Base-by-base conservation (phyloP, 2,888 invertebrate genomes). In the Eupithecia subfuscata region DNA sequence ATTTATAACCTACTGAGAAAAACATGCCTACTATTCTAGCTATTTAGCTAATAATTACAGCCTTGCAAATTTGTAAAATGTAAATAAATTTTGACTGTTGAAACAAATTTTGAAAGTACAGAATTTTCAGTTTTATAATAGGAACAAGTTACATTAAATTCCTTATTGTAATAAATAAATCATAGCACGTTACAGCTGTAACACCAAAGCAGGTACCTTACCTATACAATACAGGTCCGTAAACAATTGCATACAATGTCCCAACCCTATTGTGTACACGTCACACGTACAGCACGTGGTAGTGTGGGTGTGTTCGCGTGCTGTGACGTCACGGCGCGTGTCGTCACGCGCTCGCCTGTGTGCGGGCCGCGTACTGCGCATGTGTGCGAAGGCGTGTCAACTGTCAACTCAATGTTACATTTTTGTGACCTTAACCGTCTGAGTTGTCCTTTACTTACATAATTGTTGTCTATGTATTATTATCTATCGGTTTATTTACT, bases 381-480 rank as follows among this genome's bases (percentile, higher is more conserved):
- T 82, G 90, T 90, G 90, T 86, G 87, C 81, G 87, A 80, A 86
- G 87, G 84, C 86, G 87, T 88, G 89, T 90, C 91, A 78, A 82
- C 82, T 85, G 82, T 84, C 86, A 88, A 88, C 88, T 88, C 93
- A 92, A 92, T 92, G 93, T 91, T 93, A 94, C 92, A 94, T 93
- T 94, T 94, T 94, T 93, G 92, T 94, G 94, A 94, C 94, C 94
- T 94, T 94, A 93, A 94, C 94, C 94, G 91, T 88, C 87, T 89
- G 90, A 85, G 87, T 87, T 89, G 89, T 91, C 88, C 88, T 92
- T 90, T 86, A 84, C 83, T 90, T 86, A 84, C 83, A 84, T 89
- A 86, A 88, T 86, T 68, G 75, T 81, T 64, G 75, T 81, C 74
- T 78, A 70, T 82, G 79, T 77, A 75, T 79, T 71, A 64, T 71